Conservation (phyloP, 2,888 invertebrate genomes). For the Atrina japonica region DNA sequence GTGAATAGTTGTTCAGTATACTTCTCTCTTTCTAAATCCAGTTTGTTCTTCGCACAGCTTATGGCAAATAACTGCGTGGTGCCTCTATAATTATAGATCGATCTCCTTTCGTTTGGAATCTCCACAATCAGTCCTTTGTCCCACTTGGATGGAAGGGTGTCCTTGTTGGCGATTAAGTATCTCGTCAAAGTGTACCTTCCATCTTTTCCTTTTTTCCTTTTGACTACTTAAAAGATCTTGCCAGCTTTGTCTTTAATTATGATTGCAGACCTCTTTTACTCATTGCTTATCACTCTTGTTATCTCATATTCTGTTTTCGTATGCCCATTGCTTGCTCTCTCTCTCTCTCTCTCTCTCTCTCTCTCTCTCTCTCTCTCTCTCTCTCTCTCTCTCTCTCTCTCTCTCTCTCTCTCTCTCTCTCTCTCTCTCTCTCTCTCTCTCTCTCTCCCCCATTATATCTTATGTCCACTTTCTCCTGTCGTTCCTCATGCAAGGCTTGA, state of each 20-base stretch:
- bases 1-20: constrained; percentile 27
- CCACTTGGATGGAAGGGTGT: constrained; percentile 1
- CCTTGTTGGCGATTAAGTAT: too few relatives aligned
- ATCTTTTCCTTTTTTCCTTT: too few relatives aligned
- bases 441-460: constrained; percentile 11
- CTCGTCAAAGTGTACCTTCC: too few relatives aligned
- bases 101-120: constrained; percentile 18
- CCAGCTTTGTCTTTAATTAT: too few relatives aligned
- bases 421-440: constrained; percentile 11
- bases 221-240: too few relatives aligned
- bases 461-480: constrained; percentile 23
- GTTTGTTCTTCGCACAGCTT: constrained; percentile 27
- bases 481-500: constrained; percentile 8
- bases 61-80: constrained; percentile 4
- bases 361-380: constrained; percentile 1
- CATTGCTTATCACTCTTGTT: too few relatives aligned
- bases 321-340: too few relatives aligned
- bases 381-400: constrained; percentile 12
- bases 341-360: constrained; percentile 1
- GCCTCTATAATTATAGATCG: constrained; percentile 26
- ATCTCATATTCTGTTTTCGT: too few relatives aligned
- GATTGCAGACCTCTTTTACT: too few relatives aligned
- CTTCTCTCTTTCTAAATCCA: constrained; percentile 17
- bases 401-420: constrained; percentile 13
- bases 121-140: constrained; percentile 10